Conservation (phyloP, 2,888 invertebrate genomes). For the Eristalis pertinax region DNA sequence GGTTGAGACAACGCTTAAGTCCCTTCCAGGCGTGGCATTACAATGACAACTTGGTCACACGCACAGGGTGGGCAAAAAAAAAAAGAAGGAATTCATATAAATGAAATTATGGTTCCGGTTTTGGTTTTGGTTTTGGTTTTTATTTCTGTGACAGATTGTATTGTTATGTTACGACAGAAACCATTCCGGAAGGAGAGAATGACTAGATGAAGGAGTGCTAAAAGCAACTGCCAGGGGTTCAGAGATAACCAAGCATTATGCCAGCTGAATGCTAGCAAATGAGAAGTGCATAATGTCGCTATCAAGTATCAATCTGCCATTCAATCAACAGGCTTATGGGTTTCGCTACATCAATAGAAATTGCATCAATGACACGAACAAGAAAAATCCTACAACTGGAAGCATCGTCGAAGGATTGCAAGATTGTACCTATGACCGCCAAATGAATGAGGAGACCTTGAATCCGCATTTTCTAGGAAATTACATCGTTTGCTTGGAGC, state of each 20-base stretch:
- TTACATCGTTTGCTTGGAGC: not conserved
- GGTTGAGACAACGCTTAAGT: not conserved
- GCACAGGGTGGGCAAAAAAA: not conserved
- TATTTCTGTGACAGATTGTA: not conserved
- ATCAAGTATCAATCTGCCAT: too few relatives aligned
- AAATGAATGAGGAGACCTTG: not conserved
- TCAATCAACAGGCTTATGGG: too few relatives aligned
- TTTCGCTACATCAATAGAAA: not conserved
- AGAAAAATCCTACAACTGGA: not conserved
- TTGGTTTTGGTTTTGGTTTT: too few relatives aligned
- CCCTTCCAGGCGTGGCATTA: not conserved
- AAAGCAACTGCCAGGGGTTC: not conserved
- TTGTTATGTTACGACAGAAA: not conserved
- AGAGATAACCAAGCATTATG: not conserved
- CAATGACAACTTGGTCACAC: not conserved
- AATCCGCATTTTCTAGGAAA: not conserved
- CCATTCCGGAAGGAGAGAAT: too few relatives aligned
- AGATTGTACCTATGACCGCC: not conserved
- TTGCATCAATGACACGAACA: not conserved
- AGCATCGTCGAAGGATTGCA: not conserved
- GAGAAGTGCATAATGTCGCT: too few relatives aligned
- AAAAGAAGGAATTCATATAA: not conserved
- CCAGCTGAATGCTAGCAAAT: too few relatives aligned
- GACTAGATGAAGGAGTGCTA: not conserved
- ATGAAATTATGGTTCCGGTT: not conserved